Conservation (phyloP, 2,888 invertebrate genomes). For the Automeris io region DNA sequence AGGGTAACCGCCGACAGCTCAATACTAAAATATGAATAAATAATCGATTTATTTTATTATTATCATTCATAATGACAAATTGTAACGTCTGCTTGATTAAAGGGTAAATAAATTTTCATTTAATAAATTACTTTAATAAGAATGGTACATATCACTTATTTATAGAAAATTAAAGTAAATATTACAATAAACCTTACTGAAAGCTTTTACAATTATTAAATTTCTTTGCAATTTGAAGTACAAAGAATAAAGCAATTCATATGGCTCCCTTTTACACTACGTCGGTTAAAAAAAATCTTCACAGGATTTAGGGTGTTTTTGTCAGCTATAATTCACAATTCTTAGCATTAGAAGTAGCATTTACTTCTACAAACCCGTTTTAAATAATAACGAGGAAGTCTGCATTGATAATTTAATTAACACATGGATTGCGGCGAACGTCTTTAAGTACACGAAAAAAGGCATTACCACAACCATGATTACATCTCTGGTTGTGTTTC, state of each 20-base stretch:
- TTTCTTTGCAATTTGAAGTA: too few relatives aligned
- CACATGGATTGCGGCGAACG: constrained; percentile 40
- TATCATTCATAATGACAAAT: constrained; percentile 19
- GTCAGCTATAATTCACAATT: too few relatives aligned
- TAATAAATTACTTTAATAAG: neutral
- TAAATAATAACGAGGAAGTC: constrained; percentile 62
- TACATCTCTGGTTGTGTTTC: constrained; percentile 67
- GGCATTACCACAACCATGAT: constrained; percentile 68
- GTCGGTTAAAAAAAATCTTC: too few relatives aligned
- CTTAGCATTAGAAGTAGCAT: too few relatives aligned
- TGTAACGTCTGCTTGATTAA: constrained; percentile 7
- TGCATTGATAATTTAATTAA: constrained; percentile 67
- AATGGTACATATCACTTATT: too few relatives aligned
- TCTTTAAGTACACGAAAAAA: constrained; percentile 64
- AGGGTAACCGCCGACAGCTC: constrained; percentile 46
- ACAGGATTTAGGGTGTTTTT: too few relatives aligned
- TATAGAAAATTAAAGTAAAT: too few relatives aligned
- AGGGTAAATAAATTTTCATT: neutral
- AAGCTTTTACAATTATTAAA: too few relatives aligned
- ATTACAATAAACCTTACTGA: too few relatives aligned
- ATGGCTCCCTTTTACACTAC: too few relatives aligned
- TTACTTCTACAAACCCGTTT: constrained; percentile 45
- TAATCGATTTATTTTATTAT: constrained; percentile 44
- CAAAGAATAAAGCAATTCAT: too few relatives aligned
- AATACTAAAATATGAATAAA: constrained; percentile 50